Base-by-base conservation (phyloP, 2,113 vertebrate species). In the Reinhardtius hippoglossoides region DNA sequence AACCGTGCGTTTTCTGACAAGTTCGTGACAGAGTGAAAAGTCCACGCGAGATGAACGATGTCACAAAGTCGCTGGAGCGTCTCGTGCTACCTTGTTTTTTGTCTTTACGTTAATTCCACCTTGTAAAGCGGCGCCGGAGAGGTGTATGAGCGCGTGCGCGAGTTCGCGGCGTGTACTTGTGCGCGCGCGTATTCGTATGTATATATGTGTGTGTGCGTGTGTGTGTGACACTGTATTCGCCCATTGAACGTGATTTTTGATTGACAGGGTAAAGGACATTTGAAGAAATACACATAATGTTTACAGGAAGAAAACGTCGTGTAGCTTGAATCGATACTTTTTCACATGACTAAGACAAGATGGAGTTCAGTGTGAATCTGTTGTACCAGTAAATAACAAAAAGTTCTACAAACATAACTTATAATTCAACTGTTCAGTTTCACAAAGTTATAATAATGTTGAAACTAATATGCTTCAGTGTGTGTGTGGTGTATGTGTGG, bases 381-480 rank as follows among this genome's bases (percentile, higher is more conserved):
- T 31, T 31, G 26, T 0, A 54, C 65, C 57, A 74, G 42, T 27
- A 40, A 31, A 71, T 67, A 40, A 58, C 31, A 50, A 78, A 90
- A 88, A 82, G 85, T 89, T 85, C 48, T n/a, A 60, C 12, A 20
- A 63, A 23, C 52, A 26, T 35, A 23, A 46, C 57, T 52, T 35
- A 65, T 13, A 42, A 71, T 73, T 8, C 46, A 54, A 31, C 71
- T 71, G 13, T 54, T 69, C 0, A 63, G 44, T 76, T 8, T 66
- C 3, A 55, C 42, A 84, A 87, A 92, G 85, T 88, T 87, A 15
- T 59, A 48, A 71, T 84, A 66, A 71, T 66, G 67, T 76, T 72
- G 62, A 50, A 64, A 76, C 76, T 62, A 77, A 80, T 67, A 46
- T 67, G 52, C 63, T 79, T 69, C n/a, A 16, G 46, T 50, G 46